Evolutionary conservation across 2,113 vertebrate genomes (phyloP).

Genomic region (Pagrus major): DNA sequence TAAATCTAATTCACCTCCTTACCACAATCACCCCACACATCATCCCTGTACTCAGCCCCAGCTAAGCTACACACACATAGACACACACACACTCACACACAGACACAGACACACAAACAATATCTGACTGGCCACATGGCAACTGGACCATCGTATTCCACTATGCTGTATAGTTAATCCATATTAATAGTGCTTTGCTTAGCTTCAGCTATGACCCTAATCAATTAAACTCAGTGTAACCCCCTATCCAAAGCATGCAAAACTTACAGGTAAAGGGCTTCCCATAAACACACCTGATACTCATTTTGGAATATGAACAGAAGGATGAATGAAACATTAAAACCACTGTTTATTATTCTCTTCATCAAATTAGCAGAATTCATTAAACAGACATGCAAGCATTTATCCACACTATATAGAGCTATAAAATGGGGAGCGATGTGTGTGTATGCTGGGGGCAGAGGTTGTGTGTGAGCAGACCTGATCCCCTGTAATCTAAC

Average conservation of each 20-base stretch:
- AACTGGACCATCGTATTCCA: conserved; percentile 41
- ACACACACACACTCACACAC: conserved; percentile 17
- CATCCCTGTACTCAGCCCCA: conserved; percentile 54
- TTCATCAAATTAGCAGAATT: conserved; percentile 24
- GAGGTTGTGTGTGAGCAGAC: conserved; percentile 59
- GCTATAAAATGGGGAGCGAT: conserved; percentile 36
- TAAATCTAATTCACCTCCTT: conserved; percentile 78
- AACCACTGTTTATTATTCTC: conserved; percentile 20
- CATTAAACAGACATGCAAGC: conserved; percentile 21
- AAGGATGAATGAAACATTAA: conserved; percentile 23
- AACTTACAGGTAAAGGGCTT: conserved; percentile 17
- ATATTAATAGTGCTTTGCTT: conserved; percentile 58
- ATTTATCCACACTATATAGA: conserved; percentile 28
- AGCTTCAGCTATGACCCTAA: conserved; percentile 36
- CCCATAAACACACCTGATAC: not conserved
- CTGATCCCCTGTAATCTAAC: conserved; percentile 74
- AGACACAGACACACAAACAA: conserved; percentile 12
- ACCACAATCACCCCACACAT: conserved; percentile 74
- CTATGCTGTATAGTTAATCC: conserved; percentile 59
- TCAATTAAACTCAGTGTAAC: conserved; percentile 48
- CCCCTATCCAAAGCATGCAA: conserved; percentile 10
- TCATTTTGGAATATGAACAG: conserved; percentile 3
- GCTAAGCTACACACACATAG: conserved; percentile 36
- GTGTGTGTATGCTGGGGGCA: conserved; percentile 33
- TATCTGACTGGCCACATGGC: conserved; percentile 56